Conservation (phyloP, 2,113 vertebrate genomes). For the Empidonax traillii region DNA sequence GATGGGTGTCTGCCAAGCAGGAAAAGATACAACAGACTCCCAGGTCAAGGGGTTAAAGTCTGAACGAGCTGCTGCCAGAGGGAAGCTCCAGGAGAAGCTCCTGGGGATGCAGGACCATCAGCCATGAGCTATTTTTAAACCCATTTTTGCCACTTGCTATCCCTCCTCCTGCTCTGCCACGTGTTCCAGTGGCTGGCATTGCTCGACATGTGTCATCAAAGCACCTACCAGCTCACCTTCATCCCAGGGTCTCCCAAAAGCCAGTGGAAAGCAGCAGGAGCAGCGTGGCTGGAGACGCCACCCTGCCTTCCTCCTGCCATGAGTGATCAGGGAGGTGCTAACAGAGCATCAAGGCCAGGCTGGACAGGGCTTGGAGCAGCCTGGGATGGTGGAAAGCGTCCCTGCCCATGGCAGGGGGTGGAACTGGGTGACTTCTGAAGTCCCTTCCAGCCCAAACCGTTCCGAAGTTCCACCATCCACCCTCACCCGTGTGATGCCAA, state of each 20-base stretch:
- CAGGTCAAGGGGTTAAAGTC: neutral
- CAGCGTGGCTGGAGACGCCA: neutral
- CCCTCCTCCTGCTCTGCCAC: neutral
- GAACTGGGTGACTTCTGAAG: neutral
- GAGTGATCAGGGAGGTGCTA: neutral
- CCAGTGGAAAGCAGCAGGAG: neutral
- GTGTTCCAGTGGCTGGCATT: neutral
- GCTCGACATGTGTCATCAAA: neutral
- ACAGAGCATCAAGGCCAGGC: neutral
- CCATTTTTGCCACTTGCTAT: neutral
- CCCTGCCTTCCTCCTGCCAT: neutral
- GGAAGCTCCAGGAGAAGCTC: neutral
- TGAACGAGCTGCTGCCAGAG: neutral
- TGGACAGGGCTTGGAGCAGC: neutral
- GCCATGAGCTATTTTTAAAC: neutral
- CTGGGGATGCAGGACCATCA: neutral
- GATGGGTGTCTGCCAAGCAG: neutral
- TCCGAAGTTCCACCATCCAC: neutral
- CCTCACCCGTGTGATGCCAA: accelerated
- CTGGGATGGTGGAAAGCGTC: neutral
- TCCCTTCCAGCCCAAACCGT: neutral
- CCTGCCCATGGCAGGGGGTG: neutral
- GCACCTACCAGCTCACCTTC: neutral
- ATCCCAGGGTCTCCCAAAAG: neutral
- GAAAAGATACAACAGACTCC: neutral